A percentile compares a stretch with the other conserved stretches of the same genome.
These are phyloP conservation scores for Heliothis virescens DNA, from an alignment of 1,140 invertebrate genomes.

Conservation along the genomic window DNA sequence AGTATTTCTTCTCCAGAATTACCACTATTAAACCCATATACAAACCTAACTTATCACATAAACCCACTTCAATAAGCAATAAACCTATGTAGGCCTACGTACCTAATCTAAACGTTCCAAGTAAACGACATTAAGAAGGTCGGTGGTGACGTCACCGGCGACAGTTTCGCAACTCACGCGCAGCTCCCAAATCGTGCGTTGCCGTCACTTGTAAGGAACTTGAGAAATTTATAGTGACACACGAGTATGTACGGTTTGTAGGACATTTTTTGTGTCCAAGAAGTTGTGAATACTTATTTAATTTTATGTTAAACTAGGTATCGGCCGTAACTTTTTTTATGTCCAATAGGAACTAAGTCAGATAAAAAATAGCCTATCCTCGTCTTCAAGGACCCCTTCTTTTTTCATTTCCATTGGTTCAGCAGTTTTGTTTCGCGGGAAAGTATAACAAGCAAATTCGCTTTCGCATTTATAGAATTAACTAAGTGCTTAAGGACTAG, in stretches of 20 bases:
- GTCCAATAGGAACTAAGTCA: too few species aligned
- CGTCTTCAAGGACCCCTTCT: too few species aligned
- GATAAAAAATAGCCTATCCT: too few species aligned
- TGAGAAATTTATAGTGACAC: slow-evolving; percentile 8
- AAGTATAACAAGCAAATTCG: too few species aligned
- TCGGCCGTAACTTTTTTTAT: too few species aligned
- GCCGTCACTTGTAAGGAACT: slow-evolving; percentile 18
- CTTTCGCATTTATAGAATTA: too few species aligned
- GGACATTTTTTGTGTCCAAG: background rate
- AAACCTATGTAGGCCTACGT: background rate
- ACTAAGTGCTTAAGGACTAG: too few species aligned
- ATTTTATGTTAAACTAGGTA: too few species aligned
- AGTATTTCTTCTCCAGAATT: background rate
- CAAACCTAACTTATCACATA: too few species aligned
- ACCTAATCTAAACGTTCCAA: slow-evolving; percentile 26
- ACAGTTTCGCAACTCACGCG: slow-evolving; percentile 36
- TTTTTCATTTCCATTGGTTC: too few species aligned
- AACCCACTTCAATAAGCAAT: background rate
- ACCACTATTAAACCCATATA: background rate
- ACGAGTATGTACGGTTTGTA: slow-evolving; percentile 5
- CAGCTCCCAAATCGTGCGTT: slow-evolving; percentile 18
- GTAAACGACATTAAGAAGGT: slow-evolving; percentile 41
- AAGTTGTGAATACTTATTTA: too few species aligned
- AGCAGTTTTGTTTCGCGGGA: too few species aligned
- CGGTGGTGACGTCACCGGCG: slow-evolving; percentile 22